These are phyloP conservation scores for Crotalus adamanteus DNA, from an alignment of 2,797 vertebrate genomes.

Conservation along the genomic window DNA sequence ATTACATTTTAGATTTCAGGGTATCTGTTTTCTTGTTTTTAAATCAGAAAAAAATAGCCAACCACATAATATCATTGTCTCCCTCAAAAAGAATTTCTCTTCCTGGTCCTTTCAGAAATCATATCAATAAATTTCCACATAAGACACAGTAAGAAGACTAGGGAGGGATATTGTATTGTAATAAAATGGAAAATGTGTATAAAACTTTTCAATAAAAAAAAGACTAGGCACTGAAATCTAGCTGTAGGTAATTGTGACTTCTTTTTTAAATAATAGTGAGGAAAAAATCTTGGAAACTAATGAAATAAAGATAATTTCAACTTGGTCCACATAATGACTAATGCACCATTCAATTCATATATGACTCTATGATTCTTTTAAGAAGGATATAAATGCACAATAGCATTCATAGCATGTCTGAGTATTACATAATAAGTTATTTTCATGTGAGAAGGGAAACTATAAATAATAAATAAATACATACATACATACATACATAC, in stretches of 20 bases:
- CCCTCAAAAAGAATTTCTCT: background rate
- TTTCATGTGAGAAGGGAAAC: background rate
- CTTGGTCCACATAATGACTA: background rate
- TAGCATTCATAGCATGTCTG: background rate
- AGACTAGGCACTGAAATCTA: background rate
- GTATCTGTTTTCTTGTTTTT: background rate
- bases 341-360: background rate
- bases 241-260: background rate
- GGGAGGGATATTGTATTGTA: background rate
- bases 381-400: background rate
- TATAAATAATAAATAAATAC: background rate
- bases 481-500: too few relatives aligned
- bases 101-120: background rate
- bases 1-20: background rate
- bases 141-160: background rate
- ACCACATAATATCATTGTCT: background rate
- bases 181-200: too few relatives aligned
- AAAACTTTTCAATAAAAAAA: background rate
- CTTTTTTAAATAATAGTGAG: background rate
- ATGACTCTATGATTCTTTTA: background rate
- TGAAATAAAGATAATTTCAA: background rate
- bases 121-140: background rate
- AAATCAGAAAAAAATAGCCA: background rate
- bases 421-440: background rate
- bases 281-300: background rate